Conservation (phyloP, 2,797 vertebrate species). For the Paratrypauchen microcephalus region DNA sequence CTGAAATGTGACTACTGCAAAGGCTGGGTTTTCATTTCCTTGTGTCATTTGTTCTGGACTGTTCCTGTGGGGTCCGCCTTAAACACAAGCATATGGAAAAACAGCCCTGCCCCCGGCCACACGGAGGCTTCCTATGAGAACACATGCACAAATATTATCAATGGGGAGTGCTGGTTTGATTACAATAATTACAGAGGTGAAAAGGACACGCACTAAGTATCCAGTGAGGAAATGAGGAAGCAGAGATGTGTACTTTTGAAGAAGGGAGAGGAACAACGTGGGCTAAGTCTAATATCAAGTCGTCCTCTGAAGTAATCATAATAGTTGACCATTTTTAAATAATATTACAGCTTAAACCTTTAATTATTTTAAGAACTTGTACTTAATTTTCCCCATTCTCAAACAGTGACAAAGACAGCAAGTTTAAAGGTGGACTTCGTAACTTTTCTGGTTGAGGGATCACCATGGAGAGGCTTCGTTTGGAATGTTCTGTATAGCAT, state of each 20-base stretch:
- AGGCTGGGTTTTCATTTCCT: conserved; percentile 68
- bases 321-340: neutral
- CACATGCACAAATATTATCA: conserved; percentile 46
- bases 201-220: conserved; percentile 13
- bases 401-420: neutral
- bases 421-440: too few relatives aligned
- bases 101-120: conserved; percentile 28
- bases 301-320: neutral
- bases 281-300: neutral
- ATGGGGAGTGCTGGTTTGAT: conserved; percentile 38
- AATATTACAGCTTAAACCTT: neutral
- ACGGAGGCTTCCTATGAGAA: conserved; percentile 34
- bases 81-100: conserved; percentile 45
- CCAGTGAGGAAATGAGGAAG: conserved; percentile 7
- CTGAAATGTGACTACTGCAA: conserved; percentile 58
- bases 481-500: neutral
- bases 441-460: neutral
- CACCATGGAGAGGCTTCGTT: neutral
- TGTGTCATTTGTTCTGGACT: conserved; percentile 64
- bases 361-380: neutral
- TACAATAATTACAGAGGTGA: conserved; percentile 44
- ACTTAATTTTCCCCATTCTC: neutral
- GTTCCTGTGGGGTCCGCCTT: conserved; percentile 46
- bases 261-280: neutral
- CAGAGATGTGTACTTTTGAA: conserved; percentile 1